Base-by-base conservation (phyloP, 37 sponge, comb jelly and placozoan species). In the Eunapius fragilis region DNA sequence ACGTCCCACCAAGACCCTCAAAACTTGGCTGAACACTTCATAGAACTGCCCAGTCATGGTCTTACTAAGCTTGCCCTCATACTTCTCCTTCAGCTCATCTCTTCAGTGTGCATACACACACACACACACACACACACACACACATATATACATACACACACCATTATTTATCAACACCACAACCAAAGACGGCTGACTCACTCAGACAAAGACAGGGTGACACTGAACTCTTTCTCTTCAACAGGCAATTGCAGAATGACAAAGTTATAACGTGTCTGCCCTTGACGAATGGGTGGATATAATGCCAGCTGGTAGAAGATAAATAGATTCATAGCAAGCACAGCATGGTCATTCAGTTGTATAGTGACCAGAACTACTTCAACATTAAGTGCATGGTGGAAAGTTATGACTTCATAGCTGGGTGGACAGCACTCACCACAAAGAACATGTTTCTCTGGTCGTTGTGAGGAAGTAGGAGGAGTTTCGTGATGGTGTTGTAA, bases 241-340 rank as follows among this genome's bases (percentile, higher is more conserved):
- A 74, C 88, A 0, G 78, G 85, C 26, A 95, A 76, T 69, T 88
- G 87, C 12, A 98, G 79, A 37, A 99, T 95, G 28, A 99, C 80
- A 84, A 97, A 95, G 38, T 93, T 90, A 72, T 99, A 95, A 6
- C 97, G 82, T 25, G 99, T 99, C 88, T 97, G 99, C 19, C 99
- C 99, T 81, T 99, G 99, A 31, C 96, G 76, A 11, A 99, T 93
- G 17, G 99, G 99, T 26, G 99, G 99, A 77, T 99, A 97, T 76
- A 97, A 70, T 2, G 86, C 83, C 36, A 95, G 68, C 96, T 96
- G 77, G 3, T 32, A 69, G 77, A n/a, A 83, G 74, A 26, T 7
- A n/a, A 13, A 1, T 1, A 30, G 1, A 72, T 0, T 32, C 31
- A 72, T 32, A 72, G 73, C 31, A 13, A 70, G 10, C 37, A 41